A percentile compares a stretch with the other conserved stretches of the same genome.
Conservation (phyloP, 2,797 vertebrate species). For the Netta rufina region DNA sequence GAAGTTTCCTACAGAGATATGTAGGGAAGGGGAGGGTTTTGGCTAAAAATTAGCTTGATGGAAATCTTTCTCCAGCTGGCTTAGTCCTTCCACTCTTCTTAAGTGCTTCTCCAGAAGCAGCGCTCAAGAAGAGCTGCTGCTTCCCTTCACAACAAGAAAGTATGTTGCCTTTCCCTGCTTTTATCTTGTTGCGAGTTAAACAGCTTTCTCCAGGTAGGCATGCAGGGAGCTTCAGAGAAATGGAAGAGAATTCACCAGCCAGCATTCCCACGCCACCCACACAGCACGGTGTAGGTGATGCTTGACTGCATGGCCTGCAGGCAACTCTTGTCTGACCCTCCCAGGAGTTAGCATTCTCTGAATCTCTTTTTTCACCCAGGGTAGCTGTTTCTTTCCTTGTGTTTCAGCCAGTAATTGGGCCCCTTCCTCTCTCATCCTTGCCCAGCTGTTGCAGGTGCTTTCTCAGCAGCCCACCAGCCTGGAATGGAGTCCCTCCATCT, state of each 20-base stretch:
- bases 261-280: fast-evolving
- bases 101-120: too few species aligned
- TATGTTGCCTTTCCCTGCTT: neutral
- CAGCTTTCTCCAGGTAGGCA: neutral
- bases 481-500: neutral
- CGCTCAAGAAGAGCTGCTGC: neutral
- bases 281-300: neutral
- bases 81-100: neutral
- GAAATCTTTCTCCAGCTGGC: slow-evolving; percentile 23
- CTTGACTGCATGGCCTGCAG: neutral
- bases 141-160: neutral
- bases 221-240: neutral
- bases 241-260: neutral
- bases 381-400: neutral
- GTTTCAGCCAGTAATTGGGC: neutral
- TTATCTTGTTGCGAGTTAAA: neutral
- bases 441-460: neutral
- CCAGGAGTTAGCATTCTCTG: neutral
- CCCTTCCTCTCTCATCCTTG: neutral
- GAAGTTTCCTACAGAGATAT: slow-evolving; percentile 34
- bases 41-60: neutral
- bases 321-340: neutral
- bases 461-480: neutral
- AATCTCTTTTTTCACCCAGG: neutral
- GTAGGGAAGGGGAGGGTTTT: neutral